A percentile compares a stretch with the other conserved stretches of the same genome.
These are phyloP conservation scores for Ericerus pela DNA, from an alignment of 1,140 invertebrate species.

Conservation along the genomic window DNA sequence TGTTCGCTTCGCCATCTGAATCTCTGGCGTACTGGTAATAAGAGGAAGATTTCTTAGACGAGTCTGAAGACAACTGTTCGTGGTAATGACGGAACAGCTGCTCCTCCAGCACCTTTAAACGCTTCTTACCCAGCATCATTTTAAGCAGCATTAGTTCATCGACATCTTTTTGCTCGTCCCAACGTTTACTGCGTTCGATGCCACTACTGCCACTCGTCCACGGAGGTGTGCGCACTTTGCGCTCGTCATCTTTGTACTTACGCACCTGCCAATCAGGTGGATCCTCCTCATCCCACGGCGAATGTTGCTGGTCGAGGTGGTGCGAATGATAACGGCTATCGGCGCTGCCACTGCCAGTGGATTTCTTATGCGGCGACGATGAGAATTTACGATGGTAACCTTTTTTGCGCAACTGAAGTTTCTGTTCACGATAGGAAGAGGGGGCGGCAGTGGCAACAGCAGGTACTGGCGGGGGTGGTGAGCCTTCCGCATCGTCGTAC, in stretches of 20 bases:
- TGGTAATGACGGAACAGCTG: constrained; percentile 18
- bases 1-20: constrained; percentile 41
- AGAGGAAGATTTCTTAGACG: constrained; percentile 17
- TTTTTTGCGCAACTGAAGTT: not conserved
- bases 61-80: constrained; percentile 17
- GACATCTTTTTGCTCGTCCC: constrained; percentile 13
- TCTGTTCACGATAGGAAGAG: constrained; percentile 9
- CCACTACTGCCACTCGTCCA: constrained; percentile 11
- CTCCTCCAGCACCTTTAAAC: constrained; percentile 21
- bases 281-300: constrained; percentile 52
- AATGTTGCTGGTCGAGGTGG: no score
- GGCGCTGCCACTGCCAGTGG: no score
- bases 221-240: constrained; percentile 1
- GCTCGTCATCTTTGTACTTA: constrained; percentile 9
- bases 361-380: constrained; percentile 10
- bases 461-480: not conserved
- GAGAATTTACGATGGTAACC: constrained; percentile 14
- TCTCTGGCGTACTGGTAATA: constrained; percentile 33
- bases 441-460: not conserved
- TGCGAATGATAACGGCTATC: no score
- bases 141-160: constrained; percentile 14
- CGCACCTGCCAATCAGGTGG: constrained; percentile 14
- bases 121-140: constrained; percentile 20
- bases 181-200: constrained; percentile 5
- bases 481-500: constrained; percentile 23